These are phyloP conservation scores for Diplodus sargus DNA, from an alignment of 2,797 vertebrate species.

Conservation along the genomic window DNA sequence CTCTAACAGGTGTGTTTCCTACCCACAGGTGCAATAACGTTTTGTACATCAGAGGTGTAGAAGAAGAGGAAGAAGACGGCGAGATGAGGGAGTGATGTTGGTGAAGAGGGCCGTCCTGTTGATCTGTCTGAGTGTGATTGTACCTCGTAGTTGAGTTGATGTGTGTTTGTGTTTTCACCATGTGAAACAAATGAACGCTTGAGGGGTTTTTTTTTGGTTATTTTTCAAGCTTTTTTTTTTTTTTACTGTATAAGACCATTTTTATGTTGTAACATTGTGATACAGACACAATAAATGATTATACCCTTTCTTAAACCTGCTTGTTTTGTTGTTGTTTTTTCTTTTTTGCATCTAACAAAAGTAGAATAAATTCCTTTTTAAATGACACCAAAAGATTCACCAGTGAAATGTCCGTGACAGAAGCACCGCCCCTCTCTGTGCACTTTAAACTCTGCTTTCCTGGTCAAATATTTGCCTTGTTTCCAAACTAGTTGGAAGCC, in stretches of 20 bases:
- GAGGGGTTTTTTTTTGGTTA: conserved; percentile 11
- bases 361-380: no score
- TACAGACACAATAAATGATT: conserved; percentile 72
- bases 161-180: conserved; percentile 76
- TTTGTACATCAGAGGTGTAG: conserved; percentile 97
- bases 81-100: conserved; percentile 95
- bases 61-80: conserved; percentile 98
- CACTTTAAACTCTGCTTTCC: conserved; percentile 74
- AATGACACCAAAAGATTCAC: neutral
- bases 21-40: conserved; percentile 96
- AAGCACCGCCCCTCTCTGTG: conserved; percentile 44
- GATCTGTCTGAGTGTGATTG: conserved; percentile 39
- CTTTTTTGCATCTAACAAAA: neutral
- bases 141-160: conserved; percentile 41
- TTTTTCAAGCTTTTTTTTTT: conserved; percentile 40
- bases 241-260: conserved; percentile 61
- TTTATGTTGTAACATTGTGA: conserved; percentile 65
- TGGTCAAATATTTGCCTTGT: conserved; percentile 75
- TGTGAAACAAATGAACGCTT: conserved; percentile 68
- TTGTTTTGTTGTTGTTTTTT: neutral
- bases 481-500: conserved; percentile 14
- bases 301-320: conserved; percentile 64
- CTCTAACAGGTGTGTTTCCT: conserved; percentile 29
- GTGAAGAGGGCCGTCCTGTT: conserved; percentile 11
- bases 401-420: neutral